These are phyloP conservation scores for Marisa cornuarietis DNA, from an alignment of 1,140 invertebrate genomes.

Conservation along the genomic window DNA sequence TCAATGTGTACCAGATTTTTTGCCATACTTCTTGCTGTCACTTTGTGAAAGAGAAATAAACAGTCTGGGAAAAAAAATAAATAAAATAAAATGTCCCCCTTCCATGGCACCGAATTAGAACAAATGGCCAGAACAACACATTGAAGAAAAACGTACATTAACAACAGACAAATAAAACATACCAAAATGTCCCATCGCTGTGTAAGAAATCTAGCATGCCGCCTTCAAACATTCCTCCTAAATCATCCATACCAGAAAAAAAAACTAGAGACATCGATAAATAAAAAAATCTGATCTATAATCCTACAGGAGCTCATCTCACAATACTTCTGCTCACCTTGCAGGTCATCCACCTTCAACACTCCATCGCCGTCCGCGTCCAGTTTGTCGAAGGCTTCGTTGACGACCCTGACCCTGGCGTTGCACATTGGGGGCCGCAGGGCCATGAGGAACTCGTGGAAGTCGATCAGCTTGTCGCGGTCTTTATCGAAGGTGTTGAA, in stretches of 20 bases:
- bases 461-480: conserved; percentile 49
- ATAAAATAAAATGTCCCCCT: too few species aligned
- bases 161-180: background rate
- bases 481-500: conserved; percentile 54
- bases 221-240: background rate
- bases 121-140: background rate
- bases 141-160: background rate
- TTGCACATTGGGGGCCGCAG: conserved; percentile 83
- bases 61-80: too few species aligned
- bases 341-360: conserved; percentile 84
- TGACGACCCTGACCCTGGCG: conserved; percentile 77
- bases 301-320: too few species aligned
- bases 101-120: background rate
- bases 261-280: background rate
- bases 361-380: conserved; percentile 87
- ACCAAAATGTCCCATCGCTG: background rate
- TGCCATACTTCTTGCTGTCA: too few species aligned
- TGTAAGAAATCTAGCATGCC: too few species aligned
- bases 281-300: too few species aligned
- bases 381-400: conserved; percentile 86
- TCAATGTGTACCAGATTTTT: too few species aligned
- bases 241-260: background rate
- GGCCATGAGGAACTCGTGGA: conserved; percentile 52
- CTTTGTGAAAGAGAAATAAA: too few species aligned
- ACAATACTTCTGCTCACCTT: conserved; percentile 59